Percentiles rank a stretch among this genome's conserved stretches.
Evolutionary conservation across 2,888 invertebrate species (phyloP).

Genomic region (Conchocele bisecta): DNA sequence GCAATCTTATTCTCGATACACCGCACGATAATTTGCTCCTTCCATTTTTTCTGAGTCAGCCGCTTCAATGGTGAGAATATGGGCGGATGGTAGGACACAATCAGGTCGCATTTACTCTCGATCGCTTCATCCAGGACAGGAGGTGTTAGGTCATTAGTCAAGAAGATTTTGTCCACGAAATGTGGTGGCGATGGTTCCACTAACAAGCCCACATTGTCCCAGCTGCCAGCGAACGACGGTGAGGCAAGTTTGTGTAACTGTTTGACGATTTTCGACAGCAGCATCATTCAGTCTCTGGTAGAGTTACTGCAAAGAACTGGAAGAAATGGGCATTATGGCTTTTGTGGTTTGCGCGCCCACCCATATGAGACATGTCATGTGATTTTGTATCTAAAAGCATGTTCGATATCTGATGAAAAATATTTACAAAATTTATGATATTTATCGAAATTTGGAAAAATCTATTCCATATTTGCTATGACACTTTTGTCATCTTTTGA

Average conservation of each 20-base stretch:
- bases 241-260: slow-evolving; percentile 72
- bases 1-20: slow-evolving; percentile 93
- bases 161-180: slow-evolving; percentile 85
- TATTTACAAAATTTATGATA: too few relatives aligned
- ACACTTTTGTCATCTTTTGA: too few relatives aligned
- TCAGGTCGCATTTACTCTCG: slow-evolving; percentile 88
- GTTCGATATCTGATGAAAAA: too few relatives aligned
- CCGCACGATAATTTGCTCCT: slow-evolving; percentile 90
- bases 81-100: slow-evolving; percentile 97
- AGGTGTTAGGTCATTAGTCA: slow-evolving; percentile 97
- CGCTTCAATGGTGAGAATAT: slow-evolving; percentile 93
- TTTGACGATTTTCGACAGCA: slow-evolving; percentile 59
- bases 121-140: slow-evolving; percentile 91
- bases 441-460: too few relatives aligned
- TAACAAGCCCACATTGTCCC: slow-evolving; percentile 98
- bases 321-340: too few relatives aligned
- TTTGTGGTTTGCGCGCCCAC: too few relatives aligned
- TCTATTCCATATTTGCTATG: too few relatives aligned
- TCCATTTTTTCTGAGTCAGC: slow-evolving; percentile 87
- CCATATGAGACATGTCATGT: too few relatives aligned
- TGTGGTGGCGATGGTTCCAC: slow-evolving; percentile 89
- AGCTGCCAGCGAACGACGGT: slow-evolving; percentile 87
- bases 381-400: too few relatives aligned
- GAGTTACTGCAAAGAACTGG: too few relatives aligned
- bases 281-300: too few relatives aligned